These are phyloP conservation scores for Hestina assimilis DNA, from an alignment of 1,140 invertebrate species.

Conservation along the genomic window DNA sequence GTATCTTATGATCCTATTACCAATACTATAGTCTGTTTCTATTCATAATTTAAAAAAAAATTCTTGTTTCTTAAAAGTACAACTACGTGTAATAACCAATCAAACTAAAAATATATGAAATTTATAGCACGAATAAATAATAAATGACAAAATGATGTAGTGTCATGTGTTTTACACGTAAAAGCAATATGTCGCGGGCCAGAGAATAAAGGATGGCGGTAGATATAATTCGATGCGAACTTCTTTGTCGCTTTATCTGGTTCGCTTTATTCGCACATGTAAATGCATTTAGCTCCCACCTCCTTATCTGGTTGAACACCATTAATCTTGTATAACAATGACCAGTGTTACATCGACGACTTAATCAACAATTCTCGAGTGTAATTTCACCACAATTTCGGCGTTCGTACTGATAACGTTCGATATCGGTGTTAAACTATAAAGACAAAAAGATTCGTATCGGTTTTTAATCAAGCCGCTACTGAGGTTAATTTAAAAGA, in stretches of 20 bases:
- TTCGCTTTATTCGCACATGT: constrained; percentile 71
- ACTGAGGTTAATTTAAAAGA: constrained; percentile 18
- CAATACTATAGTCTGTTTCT: too few relatives aligned
- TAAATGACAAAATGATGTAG: not conserved
- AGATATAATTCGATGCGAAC: constrained; percentile 48
- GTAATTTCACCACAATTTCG: constrained; percentile 50
- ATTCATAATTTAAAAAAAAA: too few relatives aligned
- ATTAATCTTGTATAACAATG: constrained; percentile 77
- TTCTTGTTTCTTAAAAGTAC: too few relatives aligned
- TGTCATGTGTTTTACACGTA: not conserved
- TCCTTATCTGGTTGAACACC: constrained; percentile 67
- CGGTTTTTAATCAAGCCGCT: constrained; percentile 23
- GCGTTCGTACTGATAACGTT: constrained; percentile 48
- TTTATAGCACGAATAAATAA: not conserved
- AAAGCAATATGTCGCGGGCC: constrained; percentile 33
- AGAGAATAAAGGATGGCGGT: constrained; percentile 39
- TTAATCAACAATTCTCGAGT: constrained; percentile 58
- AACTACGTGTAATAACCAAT: too few relatives aligned
- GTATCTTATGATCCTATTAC: too few relatives aligned
- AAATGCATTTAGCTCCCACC: constrained; percentile 75
- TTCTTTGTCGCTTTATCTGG: constrained; percentile 70
- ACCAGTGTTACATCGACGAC: constrained; percentile 55
- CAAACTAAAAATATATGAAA: too few relatives aligned
- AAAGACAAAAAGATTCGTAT: constrained; percentile 35
- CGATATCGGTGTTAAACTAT: constrained; percentile 40